Evolutionary conservation across 2,113 vertebrate species (phyloP), one percentile per base, ranked within the genome.

Genomic region (Campylomormyrus numenius): DNA sequence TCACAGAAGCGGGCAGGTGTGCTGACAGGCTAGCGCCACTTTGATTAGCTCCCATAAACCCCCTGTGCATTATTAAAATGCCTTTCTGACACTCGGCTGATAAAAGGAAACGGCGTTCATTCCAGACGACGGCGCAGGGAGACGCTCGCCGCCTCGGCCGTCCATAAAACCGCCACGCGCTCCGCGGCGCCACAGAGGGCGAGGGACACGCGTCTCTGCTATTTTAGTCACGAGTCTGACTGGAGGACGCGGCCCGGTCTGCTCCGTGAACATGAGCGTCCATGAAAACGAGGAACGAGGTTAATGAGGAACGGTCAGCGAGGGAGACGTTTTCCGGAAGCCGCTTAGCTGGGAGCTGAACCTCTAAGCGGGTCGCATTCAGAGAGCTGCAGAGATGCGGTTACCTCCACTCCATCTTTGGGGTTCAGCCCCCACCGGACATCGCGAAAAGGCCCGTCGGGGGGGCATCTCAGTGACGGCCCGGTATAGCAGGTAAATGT

Each of bases 401-500:
- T 7, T 46, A 56, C 24, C 56, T 58, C 31, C 27, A 5, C 3
- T 89, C 35, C 35, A 31, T 19, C 21, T 77, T 77, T 39, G 39
- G 31, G 70, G 35, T 39, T 77, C 70, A 7, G 35, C 17, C 35
- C 74, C 31, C 74, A 19, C 8, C 13, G 24, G 77, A 42, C 74
- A 35, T n/a, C n/a, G 77, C 24, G 13, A 46, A 89, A 89, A 84
- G 49, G 49, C 90, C 92, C 94, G 93, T 95, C 94, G 94, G 90
- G 90, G 90, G 50, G 89, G 90, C 92, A 94, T 96, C 91, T 93
- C 70, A 91, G 87, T 95, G 94, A 94, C 85, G 17, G 92, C 74
- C 77, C 11, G 9, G 27, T 39, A 84, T 85, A 94, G 93, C 95
- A 96, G 95, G 94, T 96, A 95, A 95, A 95, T 95, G 95, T 94